Evolutionary conservation across 2,888 invertebrate species (phyloP).

Genomic region (Erpobdella octoculata): DNA sequence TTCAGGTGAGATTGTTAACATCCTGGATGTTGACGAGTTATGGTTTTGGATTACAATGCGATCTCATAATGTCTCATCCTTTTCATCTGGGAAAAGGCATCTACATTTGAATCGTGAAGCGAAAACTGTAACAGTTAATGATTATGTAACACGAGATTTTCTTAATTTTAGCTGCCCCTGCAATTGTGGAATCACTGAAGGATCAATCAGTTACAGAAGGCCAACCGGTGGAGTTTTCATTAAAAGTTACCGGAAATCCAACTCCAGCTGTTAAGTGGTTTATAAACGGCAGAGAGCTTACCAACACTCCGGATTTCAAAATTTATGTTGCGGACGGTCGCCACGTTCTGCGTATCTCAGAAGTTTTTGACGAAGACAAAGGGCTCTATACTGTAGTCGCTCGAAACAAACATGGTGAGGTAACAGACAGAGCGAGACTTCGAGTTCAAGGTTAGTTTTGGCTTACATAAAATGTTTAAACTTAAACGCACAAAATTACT

Average conservation of each 20-base stretch:
- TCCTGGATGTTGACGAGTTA: too few species aligned
- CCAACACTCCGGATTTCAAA: constrained; percentile 50
- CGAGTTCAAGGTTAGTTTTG: constrained; percentile 55
- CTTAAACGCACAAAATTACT: too few species aligned
- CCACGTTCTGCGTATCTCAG: constrained; percentile 64
- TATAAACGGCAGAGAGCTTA: constrained; percentile 52
- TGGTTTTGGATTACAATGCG: too few species aligned
- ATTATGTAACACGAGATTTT: too few species aligned
- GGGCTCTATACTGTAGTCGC: constrained; percentile 51
- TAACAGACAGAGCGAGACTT: constrained; percentile 69
- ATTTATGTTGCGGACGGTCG: constrained; percentile 59
- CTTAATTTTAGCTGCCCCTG: constrained; percentile 72
- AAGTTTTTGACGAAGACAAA: constrained; percentile 54
- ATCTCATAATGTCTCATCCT: too few species aligned
- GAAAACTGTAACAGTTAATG: too few species aligned
- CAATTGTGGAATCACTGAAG: constrained; percentile 70
- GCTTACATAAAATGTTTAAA: neutral
- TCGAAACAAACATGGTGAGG: constrained; percentile 48
- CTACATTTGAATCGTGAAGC: too few species aligned
- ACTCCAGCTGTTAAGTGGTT: constrained; percentile 49
- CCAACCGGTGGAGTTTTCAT: constrained; percentile 46
- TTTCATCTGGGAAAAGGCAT: too few species aligned
- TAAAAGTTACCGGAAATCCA: constrained; percentile 47
- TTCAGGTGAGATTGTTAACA: too few species aligned
- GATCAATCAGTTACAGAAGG: constrained; percentile 59